Conservation (phyloP, 2,888 invertebrate genomes). For the Spodoptera littoralis region DNA sequence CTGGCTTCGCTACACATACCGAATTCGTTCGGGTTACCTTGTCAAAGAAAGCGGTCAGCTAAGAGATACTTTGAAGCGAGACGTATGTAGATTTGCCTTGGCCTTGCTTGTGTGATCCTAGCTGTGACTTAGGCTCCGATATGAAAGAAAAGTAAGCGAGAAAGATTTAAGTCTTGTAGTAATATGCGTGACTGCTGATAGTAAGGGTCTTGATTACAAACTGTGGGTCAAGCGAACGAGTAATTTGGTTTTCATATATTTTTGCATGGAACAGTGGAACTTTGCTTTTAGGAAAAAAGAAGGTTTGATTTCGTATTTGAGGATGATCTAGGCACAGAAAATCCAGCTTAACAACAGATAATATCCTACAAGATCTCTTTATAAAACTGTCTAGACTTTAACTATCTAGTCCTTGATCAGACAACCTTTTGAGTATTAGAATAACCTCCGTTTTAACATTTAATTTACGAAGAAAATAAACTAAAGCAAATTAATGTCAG, state of each 20-base stretch:
- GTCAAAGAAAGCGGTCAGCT: conserved; percentile 38
- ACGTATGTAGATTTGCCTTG: conserved; percentile 6
- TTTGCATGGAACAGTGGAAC: too few species aligned
- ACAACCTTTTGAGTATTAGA: background rate
- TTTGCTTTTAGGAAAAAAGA: too few species aligned
- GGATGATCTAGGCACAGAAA: too few species aligned
- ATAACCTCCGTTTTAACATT: background rate
- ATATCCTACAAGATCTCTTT: background rate
- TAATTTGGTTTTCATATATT: too few species aligned
- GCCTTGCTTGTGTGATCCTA: conserved; percentile 9
- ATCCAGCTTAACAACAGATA: too few species aligned
- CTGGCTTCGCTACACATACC: conserved; percentile 28
- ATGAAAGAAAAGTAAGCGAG: background rate
- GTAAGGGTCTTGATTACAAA: too few species aligned
- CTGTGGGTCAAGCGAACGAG: too few species aligned
- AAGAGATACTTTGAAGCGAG: conserved; percentile 18
- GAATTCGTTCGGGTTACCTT: conserved; percentile 30
- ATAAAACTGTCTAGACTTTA: background rate
- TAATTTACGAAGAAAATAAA: background rate
- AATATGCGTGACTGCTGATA: too few species aligned
- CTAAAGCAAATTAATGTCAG: background rate
- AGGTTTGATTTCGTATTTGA: too few species aligned
- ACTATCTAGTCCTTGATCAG: too few species aligned
- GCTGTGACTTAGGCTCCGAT: background rate
- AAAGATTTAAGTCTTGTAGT: background rate